These are phyloP conservation scores for Desmodus rotundus DNA, from an alignment of 2,113 vertebrate species.

Conservation along the genomic window DNA sequence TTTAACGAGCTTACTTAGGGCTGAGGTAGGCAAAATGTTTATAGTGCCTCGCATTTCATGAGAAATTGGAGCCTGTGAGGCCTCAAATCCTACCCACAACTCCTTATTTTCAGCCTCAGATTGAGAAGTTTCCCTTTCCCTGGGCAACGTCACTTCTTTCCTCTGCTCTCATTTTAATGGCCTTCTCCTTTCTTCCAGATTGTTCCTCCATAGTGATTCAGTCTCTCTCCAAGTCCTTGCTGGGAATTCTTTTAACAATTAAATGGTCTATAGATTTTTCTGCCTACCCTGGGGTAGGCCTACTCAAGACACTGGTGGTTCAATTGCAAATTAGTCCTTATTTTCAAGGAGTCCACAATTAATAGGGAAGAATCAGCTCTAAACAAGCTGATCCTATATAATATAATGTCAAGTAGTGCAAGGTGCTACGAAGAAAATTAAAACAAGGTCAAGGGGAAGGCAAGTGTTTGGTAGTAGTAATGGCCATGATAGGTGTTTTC, in stretches of 20 bases:
- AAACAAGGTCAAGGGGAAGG: fast-evolving
- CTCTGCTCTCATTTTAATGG: background rate
- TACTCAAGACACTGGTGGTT: background rate
- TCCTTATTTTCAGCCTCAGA: background rate
- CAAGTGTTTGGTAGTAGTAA: no score
- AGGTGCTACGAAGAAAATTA: background rate
- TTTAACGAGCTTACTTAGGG: background rate
- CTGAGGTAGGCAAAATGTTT: background rate
- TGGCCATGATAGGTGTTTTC: background rate
- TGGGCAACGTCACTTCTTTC: background rate
- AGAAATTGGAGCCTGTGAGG: background rate
- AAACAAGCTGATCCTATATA: background rate
- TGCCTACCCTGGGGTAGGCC: background rate
- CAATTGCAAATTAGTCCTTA: background rate
- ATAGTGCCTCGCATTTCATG: background rate
- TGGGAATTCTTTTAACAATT: background rate
- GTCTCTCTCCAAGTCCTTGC: background rate
- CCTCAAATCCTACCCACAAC: background rate
- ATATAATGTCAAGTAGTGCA: background rate
- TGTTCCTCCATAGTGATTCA: background rate
- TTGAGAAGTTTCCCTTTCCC: background rate
- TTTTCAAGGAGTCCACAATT: background rate
- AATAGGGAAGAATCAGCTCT: background rate
- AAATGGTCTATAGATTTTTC: background rate
- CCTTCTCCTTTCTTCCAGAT: background rate